Evolutionary conservation across 2,888 invertebrate species (phyloP), one percentile per base, ranked within the genome.

Genomic region (Lasioglossum morio): DNA sequence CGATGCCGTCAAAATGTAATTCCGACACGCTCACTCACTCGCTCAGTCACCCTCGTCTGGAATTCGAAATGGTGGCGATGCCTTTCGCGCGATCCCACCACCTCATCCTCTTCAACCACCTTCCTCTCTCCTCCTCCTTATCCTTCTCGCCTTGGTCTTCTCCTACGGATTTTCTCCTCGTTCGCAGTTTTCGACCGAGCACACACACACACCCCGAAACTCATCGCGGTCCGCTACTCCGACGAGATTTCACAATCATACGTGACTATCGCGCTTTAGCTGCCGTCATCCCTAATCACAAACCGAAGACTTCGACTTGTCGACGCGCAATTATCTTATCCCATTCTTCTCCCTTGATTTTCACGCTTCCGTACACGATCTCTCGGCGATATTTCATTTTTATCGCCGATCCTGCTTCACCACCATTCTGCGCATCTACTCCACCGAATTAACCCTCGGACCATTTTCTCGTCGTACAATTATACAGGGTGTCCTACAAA

Each of bases 1-100:
- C 92, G 94, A 94, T 92, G 89, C 93, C 94, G 94, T 94, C 94
- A 94, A 94, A 94, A 94, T 93, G 94, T 94, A 94, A 94, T 93
- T 93, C 93, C 93, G 91, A 75, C 90, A 86, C 89, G 85, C 90
- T 90, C 85, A 85, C 80, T 87, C 86, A 76, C 72, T 81, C 83
- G 69, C 70, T 79, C 83, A 84, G 82, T 81, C 87, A 60, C 85
- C 84, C 79, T 81, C 87, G 89, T 79, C 87, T 86, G 87, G 92
- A 93, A 93, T 93, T 92, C 92, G 91, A 92, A 92, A 92, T 91
- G 91, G 92, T 84, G 91, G 69, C 91, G 77, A 37, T 79, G 75
- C 78, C 79, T 74, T 81, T 70, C 77, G 34, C 82, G 70, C 84
- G 84, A 86, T 85, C 76, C 46, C 12, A 23, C 43, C 23, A 43